Percentiles rank a stretch among this genome's conserved stretches.
phyloP scores from a whole-genome alignment of 2,888 invertebrate genomes.

The Eupithecia insigniata region DNA sequence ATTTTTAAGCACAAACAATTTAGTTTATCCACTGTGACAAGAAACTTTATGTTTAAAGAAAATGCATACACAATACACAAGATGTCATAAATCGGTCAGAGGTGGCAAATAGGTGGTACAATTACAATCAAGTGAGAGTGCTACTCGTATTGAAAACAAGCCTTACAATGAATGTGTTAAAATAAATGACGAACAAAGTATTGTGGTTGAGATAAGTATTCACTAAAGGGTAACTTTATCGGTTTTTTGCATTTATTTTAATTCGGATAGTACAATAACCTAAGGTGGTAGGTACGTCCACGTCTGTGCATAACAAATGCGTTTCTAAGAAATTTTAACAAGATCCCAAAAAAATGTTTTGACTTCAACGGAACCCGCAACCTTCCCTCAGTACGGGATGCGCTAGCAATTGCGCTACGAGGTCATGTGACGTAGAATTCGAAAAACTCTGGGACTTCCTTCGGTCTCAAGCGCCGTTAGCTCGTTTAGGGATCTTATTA shows the following conservation, averaged over 20 bases:
- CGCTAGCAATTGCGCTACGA: too few relatives aligned
- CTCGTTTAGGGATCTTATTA: too few relatives aligned
- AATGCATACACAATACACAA: slow-evolving; percentile 5
- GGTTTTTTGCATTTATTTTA: neutral
- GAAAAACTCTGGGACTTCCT: too few relatives aligned
- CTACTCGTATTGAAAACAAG: slow-evolving; percentile 25
- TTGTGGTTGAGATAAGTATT: neutral
- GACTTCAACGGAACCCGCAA: too few relatives aligned
- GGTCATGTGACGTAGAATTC: too few relatives aligned
- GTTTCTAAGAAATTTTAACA: too few relatives aligned
- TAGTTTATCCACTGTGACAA: neutral
- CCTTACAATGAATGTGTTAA: neutral
- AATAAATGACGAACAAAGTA: slow-evolving; percentile 5
- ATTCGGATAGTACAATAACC: neutral
- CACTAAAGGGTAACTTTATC: neutral
- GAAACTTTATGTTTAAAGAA: neutral
- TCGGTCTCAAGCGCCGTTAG: too few relatives aligned
- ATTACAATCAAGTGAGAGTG: neutral
- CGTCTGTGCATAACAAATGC: too few relatives aligned
- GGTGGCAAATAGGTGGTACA: slow-evolving; percentile 36
- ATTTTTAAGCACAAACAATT: neutral
- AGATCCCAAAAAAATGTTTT: too few relatives aligned
- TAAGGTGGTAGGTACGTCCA: too few relatives aligned
- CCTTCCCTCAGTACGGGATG: too few relatives aligned
- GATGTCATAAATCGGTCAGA: slow-evolving; percentile 63